These are phyloP conservation scores for Xiphydria camelus DNA, from an alignment of 2,888 invertebrate species.

Conservation along the genomic window DNA sequence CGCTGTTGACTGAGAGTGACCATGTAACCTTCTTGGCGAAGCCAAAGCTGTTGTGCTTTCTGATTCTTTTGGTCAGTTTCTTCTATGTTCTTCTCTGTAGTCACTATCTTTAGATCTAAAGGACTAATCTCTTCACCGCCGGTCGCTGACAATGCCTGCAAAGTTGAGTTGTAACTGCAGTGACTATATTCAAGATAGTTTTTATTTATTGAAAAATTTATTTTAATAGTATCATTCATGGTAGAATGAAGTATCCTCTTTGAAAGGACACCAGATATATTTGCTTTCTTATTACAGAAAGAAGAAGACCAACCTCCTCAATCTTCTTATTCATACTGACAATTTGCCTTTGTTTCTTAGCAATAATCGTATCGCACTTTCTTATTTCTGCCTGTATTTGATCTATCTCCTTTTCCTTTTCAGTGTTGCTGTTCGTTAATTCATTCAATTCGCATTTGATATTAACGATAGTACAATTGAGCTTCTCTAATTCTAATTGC, in stretches of 20 bases:
- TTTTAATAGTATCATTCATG: too few relatives aligned
- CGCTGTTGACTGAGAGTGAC: conserved; percentile 71
- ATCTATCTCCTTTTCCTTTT: conserved; percentile 58
- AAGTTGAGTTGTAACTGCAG: too few relatives aligned
- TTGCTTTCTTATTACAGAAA: too few relatives aligned
- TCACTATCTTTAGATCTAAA: conserved; percentile 66
- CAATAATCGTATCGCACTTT: conserved; percentile 56
- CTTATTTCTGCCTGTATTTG: conserved; percentile 58
- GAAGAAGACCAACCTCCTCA: conserved; percentile 53
- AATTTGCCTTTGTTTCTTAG: conserved; percentile 60
- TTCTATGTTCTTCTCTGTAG: conserved; percentile 69
- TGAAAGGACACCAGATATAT: too few relatives aligned
- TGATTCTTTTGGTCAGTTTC: conserved; percentile 66
- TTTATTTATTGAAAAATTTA: too few relatives aligned
- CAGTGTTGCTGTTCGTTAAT: conserved; percentile 47
- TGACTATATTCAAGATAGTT: too few relatives aligned
- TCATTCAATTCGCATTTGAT: conserved; percentile 51
- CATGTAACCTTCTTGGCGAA: conserved; percentile 74
- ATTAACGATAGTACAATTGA: conserved; percentile 38
- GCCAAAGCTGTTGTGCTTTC: conserved; percentile 73
- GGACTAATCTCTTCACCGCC: conserved; percentile 58
- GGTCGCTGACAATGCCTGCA: conserved; percentile 39
- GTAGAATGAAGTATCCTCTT: too few relatives aligned
- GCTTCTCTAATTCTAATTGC: conserved; percentile 64
- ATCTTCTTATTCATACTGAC: conserved; percentile 61